Evolutionary conservation across 1,140 invertebrate species (phyloP).

Genomic region (Cydia amplana): DNA sequence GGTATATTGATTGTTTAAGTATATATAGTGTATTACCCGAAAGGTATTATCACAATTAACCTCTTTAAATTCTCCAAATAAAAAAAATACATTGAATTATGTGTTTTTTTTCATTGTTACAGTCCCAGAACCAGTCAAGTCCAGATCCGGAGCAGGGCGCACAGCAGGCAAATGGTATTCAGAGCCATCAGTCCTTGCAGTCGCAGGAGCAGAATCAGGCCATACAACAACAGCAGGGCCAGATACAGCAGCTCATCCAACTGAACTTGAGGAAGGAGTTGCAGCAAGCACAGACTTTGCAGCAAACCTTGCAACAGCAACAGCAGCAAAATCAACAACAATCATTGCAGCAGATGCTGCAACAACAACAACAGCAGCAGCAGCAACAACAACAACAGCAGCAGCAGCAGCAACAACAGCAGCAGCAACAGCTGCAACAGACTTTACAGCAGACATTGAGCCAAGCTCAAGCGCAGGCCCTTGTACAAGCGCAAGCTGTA

Average conservation of each 20-base stretch:
- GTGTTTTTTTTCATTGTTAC: constrained; percentile 52
- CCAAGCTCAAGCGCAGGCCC: constrained; percentile 69
- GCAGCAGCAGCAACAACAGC: constrained; percentile 50
- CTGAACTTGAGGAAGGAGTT: constrained; percentile 62
- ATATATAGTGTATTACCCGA: too few species aligned
- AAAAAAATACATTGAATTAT: background rate
- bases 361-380: constrained; percentile 59
- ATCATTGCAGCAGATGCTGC: constrained; percentile 53
- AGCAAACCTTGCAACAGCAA: constrained; percentile 54
- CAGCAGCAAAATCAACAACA: constrained; percentile 70
- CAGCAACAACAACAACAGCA: constrained; percentile 43
- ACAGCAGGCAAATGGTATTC: constrained; percentile 68
- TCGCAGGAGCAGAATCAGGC: constrained; percentile 63
- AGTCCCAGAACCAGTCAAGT: constrained; percentile 78
- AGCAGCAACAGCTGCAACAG: constrained; percentile 52
- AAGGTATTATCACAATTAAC: too few species aligned
- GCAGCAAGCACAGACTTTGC: constrained; percentile 59
- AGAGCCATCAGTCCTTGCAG: constrained; percentile 67
- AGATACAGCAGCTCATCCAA: constrained; percentile 53
- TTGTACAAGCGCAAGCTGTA: constrained; percentile 68
- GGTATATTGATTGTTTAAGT: too few species aligned
- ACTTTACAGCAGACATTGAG: constrained; percentile 61
- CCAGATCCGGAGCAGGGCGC: constrained; percentile 66
- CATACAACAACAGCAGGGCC: constrained; percentile 70
- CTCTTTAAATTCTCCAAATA: too few species aligned